Base-by-base conservation (phyloP, 2,797 vertebrate genomes). In the Anisognathus igniventris region DNA sequence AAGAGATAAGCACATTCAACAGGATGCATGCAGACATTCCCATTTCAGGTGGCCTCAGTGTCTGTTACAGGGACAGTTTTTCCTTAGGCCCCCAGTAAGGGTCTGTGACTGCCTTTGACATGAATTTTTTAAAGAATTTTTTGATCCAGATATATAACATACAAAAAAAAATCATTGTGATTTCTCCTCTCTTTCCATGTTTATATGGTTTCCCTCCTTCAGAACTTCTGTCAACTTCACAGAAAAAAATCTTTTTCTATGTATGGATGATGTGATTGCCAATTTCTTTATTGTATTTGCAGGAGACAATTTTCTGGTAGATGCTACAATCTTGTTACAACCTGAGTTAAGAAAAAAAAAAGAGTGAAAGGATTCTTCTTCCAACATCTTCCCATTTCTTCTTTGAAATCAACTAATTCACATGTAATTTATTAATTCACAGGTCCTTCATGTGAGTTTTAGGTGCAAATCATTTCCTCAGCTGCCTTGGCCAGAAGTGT, bases 191-290 rank as follows among this genome's bases (percentile, higher is more conserved):
- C 23, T 78, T 60, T 68, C 61, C 25, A 40, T 31, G 6, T 61
- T 67, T 33, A 18, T 37, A 31, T 0, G 2, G 4, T 27, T 81
- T 58, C 44, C 13, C 5, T 77, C 3, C 25, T 51, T 64, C 24
- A 53, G 44, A 56, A 42, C 18, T 40, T 56, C 30, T n/a, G 6
- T 33, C 10, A 65, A 6, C 2, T 53, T 79, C 18, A 35, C 3
- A 44, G 17, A 23, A 80, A 83, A 80, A 48, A 82, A 18, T 23
- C 2, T 21, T 14, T 40, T 44, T 56, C 57, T 28, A 31, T 3
- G 0, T 16, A 24, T 12, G 5, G 4, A 4, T 22, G 9, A 31
- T 35, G 4, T 19, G 14, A 44, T 83, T 57, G 12, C 1, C 8
- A 40, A 68, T 14, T 7, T 37, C 73, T 77, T 81, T 33, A 16